These are phyloP conservation scores for Oxyruncus cristatus DNA, from an alignment of 2,113 vertebrate genomes.

Conservation along the genomic window DNA sequence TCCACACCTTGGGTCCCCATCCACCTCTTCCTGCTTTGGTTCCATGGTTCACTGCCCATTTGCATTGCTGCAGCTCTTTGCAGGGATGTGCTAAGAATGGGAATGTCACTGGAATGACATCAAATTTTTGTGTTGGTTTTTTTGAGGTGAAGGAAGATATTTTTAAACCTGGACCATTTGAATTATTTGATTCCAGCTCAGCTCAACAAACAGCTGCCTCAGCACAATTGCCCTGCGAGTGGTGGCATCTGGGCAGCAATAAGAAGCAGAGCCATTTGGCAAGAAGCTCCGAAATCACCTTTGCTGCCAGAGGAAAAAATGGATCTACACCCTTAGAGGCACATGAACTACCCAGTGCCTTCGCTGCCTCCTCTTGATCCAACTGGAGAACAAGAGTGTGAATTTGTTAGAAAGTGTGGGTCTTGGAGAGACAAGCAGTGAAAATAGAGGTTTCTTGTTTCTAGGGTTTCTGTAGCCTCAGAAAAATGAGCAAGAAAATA, in stretches of 20 bases:
- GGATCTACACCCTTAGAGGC: not conserved
- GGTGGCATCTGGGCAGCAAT: conserved; percentile 11
- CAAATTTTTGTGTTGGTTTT: not conserved
- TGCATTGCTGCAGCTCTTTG: not conserved
- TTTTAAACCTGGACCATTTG: conserved; percentile 6
- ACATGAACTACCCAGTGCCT: not conserved
- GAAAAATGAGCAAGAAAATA: conserved; percentile 11
- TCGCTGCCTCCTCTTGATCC: not conserved
- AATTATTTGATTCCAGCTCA: not conserved
- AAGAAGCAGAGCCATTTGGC: not conserved
- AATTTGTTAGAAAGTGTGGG: not conserved
- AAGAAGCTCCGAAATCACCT: not conserved
- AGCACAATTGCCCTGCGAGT: not conserved
- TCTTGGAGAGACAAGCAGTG: not conserved
- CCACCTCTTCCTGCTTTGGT: not conserved
- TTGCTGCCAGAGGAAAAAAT: not conserved
- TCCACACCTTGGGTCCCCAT: not conserved
- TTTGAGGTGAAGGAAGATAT: conserved; percentile 13
- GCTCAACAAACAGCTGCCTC: not conserved
- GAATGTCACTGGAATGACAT: not conserved
- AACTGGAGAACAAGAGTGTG: not conserved
- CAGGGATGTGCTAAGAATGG: not conserved
- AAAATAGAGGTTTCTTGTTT: not conserved
- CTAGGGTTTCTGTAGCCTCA: not conserved
- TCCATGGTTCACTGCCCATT: not conserved